Evolutionary conservation across 2,888 invertebrate species (phyloP), one percentile per base, ranked within the genome.

Genomic region (Camptogramma bilineatum): DNA sequence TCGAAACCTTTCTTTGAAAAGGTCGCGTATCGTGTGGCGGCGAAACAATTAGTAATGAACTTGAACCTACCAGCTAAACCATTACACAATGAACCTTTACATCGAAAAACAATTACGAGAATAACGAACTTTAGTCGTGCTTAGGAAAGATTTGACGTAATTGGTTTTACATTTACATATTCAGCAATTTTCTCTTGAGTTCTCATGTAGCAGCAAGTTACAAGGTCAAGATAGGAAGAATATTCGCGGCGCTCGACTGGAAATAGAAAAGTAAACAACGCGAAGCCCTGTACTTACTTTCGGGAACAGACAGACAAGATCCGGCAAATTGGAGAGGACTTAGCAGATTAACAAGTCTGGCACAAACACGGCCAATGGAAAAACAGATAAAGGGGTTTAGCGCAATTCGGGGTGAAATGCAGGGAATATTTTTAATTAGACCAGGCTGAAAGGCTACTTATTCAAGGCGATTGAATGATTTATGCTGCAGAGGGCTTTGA

Each of bases 381-480:
- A 68, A 62, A 52, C 53, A 56, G 56, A 59, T 55, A 63, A 47
- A 55, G 31, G 57, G 51, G 60, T 62, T 68, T 66, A 58, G 39
- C 52, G 59, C 53, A 62, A 66, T 65, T 67, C 62, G 61, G 44
- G 53, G 46, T 48, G 34, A 52, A 56, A 62, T 52, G 42, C 47
- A 51, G 46, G 53, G 51, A 56, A 69, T 66, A 62, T 66, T 66
- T 68, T 72, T 68, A 70, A 70, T 72, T 68, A 70, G 54, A 57
- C 47, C 46, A 16, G 13, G 24, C 24, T 47, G 18, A 51, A 46
- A 56, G 21, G 44, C 51, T 56, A 34, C 52, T 61, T 48, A 48
- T 53, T 56, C 66, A 54, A 28, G 73, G 76, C 81, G 84, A 88
- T 88, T 88, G 88, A 88, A 88, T 88, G 88, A 90, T 90, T 88